These are phyloP conservation scores for Dendrolimus punctatus DNA, from an alignment of 1,140 invertebrate genomes.

Conservation along the genomic window DNA sequence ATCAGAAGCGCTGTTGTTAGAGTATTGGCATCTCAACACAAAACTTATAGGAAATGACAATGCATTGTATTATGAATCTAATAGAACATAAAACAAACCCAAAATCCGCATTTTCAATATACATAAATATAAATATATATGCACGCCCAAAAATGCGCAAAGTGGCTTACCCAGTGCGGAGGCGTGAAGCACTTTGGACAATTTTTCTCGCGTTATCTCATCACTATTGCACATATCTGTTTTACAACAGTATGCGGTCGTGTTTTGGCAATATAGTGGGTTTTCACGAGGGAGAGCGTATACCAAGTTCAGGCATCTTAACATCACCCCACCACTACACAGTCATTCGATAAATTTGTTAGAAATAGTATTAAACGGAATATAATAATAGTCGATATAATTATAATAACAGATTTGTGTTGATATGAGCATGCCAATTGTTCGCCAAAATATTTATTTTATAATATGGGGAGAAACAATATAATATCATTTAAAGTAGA, in stretches of 20 bases:
- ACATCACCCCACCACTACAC: slow-evolving; percentile 51
- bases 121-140: slow-evolving; percentile 13
- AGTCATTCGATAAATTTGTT: slow-evolving; percentile 39
- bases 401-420: slow-evolving; percentile 30
- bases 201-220: slow-evolving; percentile 41
- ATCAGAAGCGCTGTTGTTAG: slow-evolving; percentile 61
- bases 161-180: slow-evolving; percentile 53
- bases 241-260: slow-evolving; percentile 56
- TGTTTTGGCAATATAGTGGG: slow-evolving; percentile 48
- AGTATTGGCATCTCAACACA: slow-evolving; percentile 67
- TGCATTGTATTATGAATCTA: slow-evolving; percentile 56
- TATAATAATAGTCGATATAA: slow-evolving; percentile 20
- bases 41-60: slow-evolving; percentile 60
- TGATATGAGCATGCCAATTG: slow-evolving; percentile 45
- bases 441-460: slow-evolving; percentile 11
- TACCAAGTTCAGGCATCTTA: slow-evolving; percentile 52
- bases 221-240: slow-evolving; percentile 60
- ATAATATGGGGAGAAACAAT: neutral
- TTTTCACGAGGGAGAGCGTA: slow-evolving; percentile 49
- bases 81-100: slow-evolving; percentile 66
- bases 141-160: slow-evolving; percentile 48
- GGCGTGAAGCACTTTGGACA: slow-evolving; percentile 39
- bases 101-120: slow-evolving; percentile 50
- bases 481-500: neutral
- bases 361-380: slow-evolving; percentile 33